Base-by-base conservation (phyloP, 2,113 vertebrate species). In the Oenanthe melanoleuca region DNA sequence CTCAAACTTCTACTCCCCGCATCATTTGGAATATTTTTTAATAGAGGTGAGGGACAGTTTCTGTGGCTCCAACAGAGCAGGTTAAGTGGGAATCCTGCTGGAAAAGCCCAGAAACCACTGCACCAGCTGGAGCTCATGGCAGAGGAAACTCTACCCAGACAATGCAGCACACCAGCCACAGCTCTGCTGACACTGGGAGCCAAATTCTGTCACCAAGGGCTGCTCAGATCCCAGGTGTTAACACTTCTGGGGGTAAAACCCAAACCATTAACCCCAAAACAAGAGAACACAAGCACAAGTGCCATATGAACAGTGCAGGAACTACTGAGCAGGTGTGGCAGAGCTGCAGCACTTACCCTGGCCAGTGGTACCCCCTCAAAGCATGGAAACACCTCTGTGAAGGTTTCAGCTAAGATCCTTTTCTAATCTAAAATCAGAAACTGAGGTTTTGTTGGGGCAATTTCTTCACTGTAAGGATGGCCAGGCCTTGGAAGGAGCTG, bases 11-110 rank as follows among this genome's bases (percentile, higher is more conserved):
- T 95, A 87, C 81, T 96, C 86, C 87, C 79, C 0, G 15, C 86
- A 95, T 94, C 86, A 66, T 94, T 95, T 90, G 59, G 87, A 96
- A 95, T 96, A 89, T 94, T 96, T 97, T 96, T 94, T 90, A 79
- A 91, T 70, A 89, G 65, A 92, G 95, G 94, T 89, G 94, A 97
- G 64, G 70, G 77, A 57, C 21, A 44, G 61, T 71, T 96, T 94
- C 85, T 14, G 49, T 1, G 1, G 93, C 71, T 96, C 70, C 85
- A 83, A 40, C 65, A 72, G 87, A 90, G 84, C 57, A 31, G 18
- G 38, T 71, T 0, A 33, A 87, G 74, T 40, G 59, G 93, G 87
- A 93, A 64, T 64, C 29, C 71, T 92, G 47, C 77, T 63, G 57
- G 18, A 77, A 42, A 73, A 81, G 38, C 20, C 23, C 87, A 29